Evolutionary conservation across 1,140 invertebrate genomes (phyloP), one percentile per base, ranked within the genome.

Genomic region (Microplitis demolitor): DNA sequence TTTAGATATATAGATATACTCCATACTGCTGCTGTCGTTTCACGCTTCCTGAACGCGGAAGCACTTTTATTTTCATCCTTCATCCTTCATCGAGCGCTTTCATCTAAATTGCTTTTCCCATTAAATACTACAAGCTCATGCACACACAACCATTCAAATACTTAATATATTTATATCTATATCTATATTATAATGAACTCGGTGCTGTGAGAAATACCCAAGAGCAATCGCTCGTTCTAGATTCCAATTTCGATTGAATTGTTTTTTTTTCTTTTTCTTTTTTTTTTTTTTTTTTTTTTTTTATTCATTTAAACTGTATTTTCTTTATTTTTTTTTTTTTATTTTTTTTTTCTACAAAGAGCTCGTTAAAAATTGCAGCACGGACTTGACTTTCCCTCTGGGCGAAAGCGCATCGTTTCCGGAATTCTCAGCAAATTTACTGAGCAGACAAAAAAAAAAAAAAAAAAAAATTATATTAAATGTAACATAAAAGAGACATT

Each of bases 381-480:
- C 69, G 69, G 61, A 60, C 56, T 66, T 66, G 63, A 61, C 64
- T 62, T 67, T 70, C 69, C 73, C 63, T 61, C 35, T 50, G 53
- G 69, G 73, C 73, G 73, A 74, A 74, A 74, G 73, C 66, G 61
- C 69, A 68, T 71, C 68, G 73, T 71, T 74, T 74, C 73, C 69
- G 69, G 69, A 74, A 74, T 74, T 68, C 73, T 66, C 69, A 39
- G 69, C 51, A 64, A 71, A 71, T 71, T 71, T 33, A 62, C 51
- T 66, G 58, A 58, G 39, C 62, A 8, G 34, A 5, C 34, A 35
- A 33, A 63, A 24, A 51, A 50, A 70, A n/a, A 70, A 71, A 34
- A 54, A 13, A 61, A 24, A 71, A n/a, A 53, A 34, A 62, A 34
- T 24, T 24, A 24, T 66, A 71, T 66, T 71, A 71, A 66, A 9